Conservation (phyloP, 2,113 vertebrate genomes). For the Zosterops hypoxanthus region DNA sequence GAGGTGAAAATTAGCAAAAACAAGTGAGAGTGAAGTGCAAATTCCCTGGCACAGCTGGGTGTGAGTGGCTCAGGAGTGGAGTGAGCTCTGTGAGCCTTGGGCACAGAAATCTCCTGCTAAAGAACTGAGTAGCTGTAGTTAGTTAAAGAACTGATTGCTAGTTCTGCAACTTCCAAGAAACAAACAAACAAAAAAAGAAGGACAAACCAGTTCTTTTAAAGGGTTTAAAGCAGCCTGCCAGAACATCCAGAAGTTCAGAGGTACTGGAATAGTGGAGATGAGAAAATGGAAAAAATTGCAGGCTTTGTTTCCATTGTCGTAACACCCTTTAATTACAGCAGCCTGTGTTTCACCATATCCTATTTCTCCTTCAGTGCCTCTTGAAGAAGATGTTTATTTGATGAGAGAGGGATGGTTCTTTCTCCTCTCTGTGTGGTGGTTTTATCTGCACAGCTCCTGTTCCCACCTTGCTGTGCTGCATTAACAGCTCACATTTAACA, state of each 20-base stretch:
- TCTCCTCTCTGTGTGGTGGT: neutral
- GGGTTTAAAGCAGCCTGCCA: neutral
- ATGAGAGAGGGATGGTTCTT: neutral
- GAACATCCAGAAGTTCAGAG: neutral
- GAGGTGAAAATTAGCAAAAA: neutral
- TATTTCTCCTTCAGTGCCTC: neutral
- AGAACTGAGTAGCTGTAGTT: neutral
- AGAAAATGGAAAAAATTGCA: neutral
- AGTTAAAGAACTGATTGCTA: neutral
- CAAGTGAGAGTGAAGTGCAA: neutral
- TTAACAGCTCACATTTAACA: neutral
- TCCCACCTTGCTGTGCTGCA: neutral
- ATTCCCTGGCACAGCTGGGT: neutral
- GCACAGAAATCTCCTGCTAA: rapidly evolving
- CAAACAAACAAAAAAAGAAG: neutral
- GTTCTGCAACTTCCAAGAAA: neutral
- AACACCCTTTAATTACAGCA: neutral
- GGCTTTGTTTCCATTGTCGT: neutral
- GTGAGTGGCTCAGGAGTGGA: neutral
- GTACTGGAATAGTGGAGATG: neutral
- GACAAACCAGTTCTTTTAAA: neutral
- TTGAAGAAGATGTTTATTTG: neutral
- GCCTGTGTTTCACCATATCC: neutral
- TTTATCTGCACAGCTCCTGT: neutral
- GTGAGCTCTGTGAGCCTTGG: neutral